Evolutionary conservation across 1,140 invertebrate species (phyloP), one percentile per base, ranked within the genome.

Genomic region (Sycobia sp.): DNA sequence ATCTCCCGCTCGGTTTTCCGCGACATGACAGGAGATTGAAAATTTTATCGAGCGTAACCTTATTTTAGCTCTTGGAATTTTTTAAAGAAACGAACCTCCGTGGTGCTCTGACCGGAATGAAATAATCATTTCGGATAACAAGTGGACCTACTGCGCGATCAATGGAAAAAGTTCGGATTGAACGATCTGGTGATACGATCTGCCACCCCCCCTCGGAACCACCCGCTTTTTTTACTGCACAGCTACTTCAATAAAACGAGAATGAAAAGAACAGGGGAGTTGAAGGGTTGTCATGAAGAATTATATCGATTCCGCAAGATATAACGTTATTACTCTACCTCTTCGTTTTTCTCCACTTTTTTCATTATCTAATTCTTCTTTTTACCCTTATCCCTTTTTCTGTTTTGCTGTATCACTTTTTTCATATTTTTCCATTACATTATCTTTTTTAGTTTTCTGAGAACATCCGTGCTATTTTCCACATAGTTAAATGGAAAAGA

Each of bases 101-200:
- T 13, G 50, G 7, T n/a, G 8, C 9, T 38, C 8, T 14, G 18
- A 53, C 50, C 50, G 18, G 20, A 22, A 22, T 53, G 14, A 23
- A 53, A 53, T 53, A 53, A 38, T 38, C 18, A 53, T 36, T 53
- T 14, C 1, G 14, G 8, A 18, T 53, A 20, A 38, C 50, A 23
- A 53, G 10, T 18, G 14, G 13, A 32, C 27, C 25, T n/a, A n/a
- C n/a, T n/a, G n/a, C 9, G 27, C 47, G 25, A 50, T 50, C 27
- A 18, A 38, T 38, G 20, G 47, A 53, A 53, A 53, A 38, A 53
- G 50, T 50, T 32, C 3, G 5, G 29, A 50, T 50, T 50, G 47
- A 50, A 50, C 29, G 47, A 3, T 23, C 44, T n/a, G n/a, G 44
- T 23, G 22, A 27, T 23, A 39, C 22, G 49, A 36, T 51, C 49